These are phyloP conservation scores for Bufo gargarizans DNA, from an alignment of 2,113 vertebrate genomes.

Conservation along the genomic window DNA sequence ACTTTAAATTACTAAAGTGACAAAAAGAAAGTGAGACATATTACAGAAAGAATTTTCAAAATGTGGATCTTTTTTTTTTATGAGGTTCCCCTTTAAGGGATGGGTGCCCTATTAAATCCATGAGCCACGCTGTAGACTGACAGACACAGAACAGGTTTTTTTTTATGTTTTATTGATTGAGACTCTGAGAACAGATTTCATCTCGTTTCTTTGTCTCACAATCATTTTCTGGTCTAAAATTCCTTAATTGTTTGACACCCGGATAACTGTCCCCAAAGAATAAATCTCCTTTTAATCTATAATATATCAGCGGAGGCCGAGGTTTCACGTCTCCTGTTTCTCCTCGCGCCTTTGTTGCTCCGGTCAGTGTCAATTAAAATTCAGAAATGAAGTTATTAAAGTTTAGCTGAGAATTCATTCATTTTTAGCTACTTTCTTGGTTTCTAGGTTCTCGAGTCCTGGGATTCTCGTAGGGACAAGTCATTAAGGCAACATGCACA, in stretches of 20 bases:
- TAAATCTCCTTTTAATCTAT: conserved; percentile 18
- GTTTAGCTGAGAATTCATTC: too few relatives aligned
- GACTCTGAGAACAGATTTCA: neutral
- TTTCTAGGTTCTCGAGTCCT: neutral
- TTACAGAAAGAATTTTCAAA: too few relatives aligned
- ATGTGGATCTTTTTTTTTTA: neutral
- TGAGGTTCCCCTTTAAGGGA: neutral
- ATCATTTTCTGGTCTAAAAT: conserved; percentile 6
- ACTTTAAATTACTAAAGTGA: too few relatives aligned
- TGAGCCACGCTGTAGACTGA: neutral
- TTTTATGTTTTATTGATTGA: conserved; percentile 34
- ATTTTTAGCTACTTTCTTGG: too few relatives aligned
- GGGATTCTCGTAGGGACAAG: neutral
- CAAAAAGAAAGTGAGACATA: too few relatives aligned
- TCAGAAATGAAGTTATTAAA: neutral
- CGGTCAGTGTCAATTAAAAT: neutral
- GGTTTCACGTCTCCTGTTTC: neutral
- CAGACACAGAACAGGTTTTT: neutral
- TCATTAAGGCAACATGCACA: neutral
- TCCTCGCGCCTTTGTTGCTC: neutral
- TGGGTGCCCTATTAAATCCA: neutral
- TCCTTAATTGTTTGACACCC: conserved; percentile 16
- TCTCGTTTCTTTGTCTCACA: neutral
- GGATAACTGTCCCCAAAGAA: neutral
- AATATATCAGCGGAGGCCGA: neutral